Percentiles rank a stretch among this genome's conserved stretches.
Evolutionary conservation across 2,797 vertebrate genomes (phyloP).

Genomic region (Halcyon chelicuti): DNA sequence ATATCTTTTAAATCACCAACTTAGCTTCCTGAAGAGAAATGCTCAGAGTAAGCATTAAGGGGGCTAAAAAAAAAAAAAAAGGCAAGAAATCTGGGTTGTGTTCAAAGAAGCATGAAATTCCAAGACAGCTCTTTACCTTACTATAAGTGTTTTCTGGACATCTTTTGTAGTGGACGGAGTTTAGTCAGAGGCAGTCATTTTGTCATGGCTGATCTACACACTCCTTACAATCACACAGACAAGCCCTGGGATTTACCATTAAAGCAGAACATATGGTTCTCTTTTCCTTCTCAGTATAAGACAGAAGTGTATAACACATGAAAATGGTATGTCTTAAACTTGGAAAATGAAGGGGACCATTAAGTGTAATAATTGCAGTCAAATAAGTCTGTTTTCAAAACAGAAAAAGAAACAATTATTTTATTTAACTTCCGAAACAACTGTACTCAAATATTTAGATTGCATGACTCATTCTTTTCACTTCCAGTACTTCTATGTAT

Average conservation of each 20-base stretch:
- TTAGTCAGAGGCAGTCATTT: background rate
- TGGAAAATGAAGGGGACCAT: background rate
- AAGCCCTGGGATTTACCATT: slow-evolving; percentile 28
- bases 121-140: background rate
- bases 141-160: background rate
- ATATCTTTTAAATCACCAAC: background rate
- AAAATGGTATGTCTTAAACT: background rate
- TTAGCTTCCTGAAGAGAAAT: background rate
- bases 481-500: background rate
- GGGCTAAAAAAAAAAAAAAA: background rate
- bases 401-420: background rate
- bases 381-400: background rate
- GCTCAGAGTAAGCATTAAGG: background rate
- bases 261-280: slow-evolving; percentile 42
- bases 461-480: background rate
- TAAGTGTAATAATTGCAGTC: background rate
- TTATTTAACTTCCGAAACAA: background rate
- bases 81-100: background rate
- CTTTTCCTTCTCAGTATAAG: background rate
- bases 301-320: background rate
- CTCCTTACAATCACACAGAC: background rate
- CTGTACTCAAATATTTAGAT: background rate
- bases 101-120: background rate
- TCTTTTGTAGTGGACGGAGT: background rate
- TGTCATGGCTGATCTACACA: background rate